These are phyloP conservation scores for Sycophila sp. DNA, from an alignment of 1,140 invertebrate species.

Conservation along the genomic window DNA sequence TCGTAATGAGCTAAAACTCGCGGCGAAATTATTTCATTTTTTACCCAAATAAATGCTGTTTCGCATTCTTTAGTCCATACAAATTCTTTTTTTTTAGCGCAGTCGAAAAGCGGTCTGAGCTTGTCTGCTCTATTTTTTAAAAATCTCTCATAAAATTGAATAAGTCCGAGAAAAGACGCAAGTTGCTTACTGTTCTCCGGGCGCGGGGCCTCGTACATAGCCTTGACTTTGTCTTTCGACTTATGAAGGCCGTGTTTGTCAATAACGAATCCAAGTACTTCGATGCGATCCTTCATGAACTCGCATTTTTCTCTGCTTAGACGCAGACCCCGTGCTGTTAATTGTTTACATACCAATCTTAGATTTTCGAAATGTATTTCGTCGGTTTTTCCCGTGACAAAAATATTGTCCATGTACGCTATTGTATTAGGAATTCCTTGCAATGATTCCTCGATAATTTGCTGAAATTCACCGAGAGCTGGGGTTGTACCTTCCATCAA, in stretches of 20 bases:
- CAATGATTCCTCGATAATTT: conserved; percentile 56
- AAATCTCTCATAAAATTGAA: conserved; percentile 46
- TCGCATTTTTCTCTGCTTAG: conserved; percentile 34
- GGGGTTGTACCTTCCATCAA: conserved; percentile 25
- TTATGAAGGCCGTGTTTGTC: conserved; percentile 46
- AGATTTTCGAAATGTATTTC: conserved; percentile 24
- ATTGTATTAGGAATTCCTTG: conserved; percentile 37
- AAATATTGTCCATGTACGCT: conserved; percentile 36
- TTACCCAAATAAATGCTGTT: not conserved
- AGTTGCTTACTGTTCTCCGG: conserved; percentile 36
- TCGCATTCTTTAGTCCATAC: not conserved
- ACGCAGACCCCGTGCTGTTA: conserved; percentile 5
- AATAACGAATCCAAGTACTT: conserved; percentile 43
- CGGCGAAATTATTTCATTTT: conserved; percentile 29
- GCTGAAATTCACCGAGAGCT: conserved; percentile 60
- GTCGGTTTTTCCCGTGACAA: conserved; percentile 14
- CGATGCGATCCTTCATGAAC: conserved; percentile 35
- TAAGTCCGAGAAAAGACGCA: conserved; percentile 45
- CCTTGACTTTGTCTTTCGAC: conserved; percentile 39
- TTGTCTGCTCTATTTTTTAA: conserved; percentile 23
- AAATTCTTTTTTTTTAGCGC: not conserved
- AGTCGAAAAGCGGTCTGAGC: conserved; percentile 27
- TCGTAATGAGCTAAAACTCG: conserved; percentile 56
- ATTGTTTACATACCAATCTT: not conserved
- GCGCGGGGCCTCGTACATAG: conserved; percentile 30